These are phyloP conservation scores for Todiramphus saurophagus DNA, from an alignment of 2,113 vertebrate species.

Conservation along the genomic window DNA sequence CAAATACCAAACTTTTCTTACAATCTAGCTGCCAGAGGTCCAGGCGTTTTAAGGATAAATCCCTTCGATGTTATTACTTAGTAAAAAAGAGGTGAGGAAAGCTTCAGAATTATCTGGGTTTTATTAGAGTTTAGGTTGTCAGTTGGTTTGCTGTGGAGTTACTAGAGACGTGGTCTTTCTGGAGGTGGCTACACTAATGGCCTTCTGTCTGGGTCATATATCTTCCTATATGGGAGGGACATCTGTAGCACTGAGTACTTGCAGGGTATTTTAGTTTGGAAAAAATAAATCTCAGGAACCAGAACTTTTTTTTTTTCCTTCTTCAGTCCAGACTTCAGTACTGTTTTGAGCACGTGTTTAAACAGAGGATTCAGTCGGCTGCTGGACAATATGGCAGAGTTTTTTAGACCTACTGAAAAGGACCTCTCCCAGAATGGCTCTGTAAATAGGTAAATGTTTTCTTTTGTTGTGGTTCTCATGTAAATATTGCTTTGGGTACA, in stretches of 20 bases:
- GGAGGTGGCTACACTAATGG: not conserved
- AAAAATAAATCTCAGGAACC: not conserved
- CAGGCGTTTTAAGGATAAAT: not conserved
- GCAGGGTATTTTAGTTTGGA: not conserved
- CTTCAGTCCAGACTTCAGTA: slow-evolving; percentile 88
- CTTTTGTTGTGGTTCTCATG: not conserved
- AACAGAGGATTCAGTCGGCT: slow-evolving; percentile 91
- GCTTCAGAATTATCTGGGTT: not conserved
- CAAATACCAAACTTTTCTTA: not conserved
- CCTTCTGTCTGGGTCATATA: not conserved
- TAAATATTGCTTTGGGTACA: not conserved
- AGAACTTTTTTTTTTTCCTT: not conserved
- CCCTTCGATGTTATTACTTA: not conserved
- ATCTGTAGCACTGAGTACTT: not conserved
- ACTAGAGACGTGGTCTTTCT: not conserved
- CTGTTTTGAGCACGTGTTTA: slow-evolving; percentile 86
- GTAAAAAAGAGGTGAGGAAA: not conserved
- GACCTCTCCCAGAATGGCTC: slow-evolving; percentile 73
- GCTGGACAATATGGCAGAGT: slow-evolving; percentile 94
- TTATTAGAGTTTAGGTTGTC: not conserved
- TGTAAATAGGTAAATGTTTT: slow-evolving; percentile 80
- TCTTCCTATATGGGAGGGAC: not conserved
- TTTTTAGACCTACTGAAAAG: slow-evolving; percentile 86
- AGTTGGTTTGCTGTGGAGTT: not conserved
- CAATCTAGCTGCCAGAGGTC: not conserved